phyloP scores from a whole-genome alignment of 1,140 invertebrate species.

The Diabrotica undecimpunctata region DNA sequence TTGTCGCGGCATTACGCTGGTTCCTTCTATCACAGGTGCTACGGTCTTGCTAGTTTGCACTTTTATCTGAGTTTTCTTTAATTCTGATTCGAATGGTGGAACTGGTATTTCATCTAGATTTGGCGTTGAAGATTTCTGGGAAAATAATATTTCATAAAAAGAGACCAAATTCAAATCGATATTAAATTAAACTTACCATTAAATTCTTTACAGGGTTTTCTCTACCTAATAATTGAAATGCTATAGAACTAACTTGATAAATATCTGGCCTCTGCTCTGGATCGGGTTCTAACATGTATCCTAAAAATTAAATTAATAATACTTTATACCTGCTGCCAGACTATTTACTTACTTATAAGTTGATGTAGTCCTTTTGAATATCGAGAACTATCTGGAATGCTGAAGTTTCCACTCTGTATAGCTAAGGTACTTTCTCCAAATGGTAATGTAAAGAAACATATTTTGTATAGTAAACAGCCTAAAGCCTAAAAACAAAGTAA shows the following conservation, averaged over 20 bases:
- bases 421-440: constrained; percentile 92
- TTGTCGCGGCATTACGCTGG: constrained; percentile 80
- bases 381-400: constrained; percentile 78
- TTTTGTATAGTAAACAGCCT: constrained; percentile 86
- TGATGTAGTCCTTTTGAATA: constrained; percentile 63
- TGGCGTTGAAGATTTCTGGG: constrained; percentile 62
- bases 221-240: constrained; percentile 70
- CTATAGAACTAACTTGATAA: constrained; percentile 79
- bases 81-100: constrained; percentile 63
- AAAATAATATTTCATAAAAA: neutral
- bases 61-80: constrained; percentile 56
- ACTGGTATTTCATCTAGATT: constrained; percentile 62
- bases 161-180: no score
- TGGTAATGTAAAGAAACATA: constrained; percentile 88
- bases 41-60: constrained; percentile 48
- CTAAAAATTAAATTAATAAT: constrained; percentile 42
- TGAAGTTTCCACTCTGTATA: constrained; percentile 88
- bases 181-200: constrained; percentile 56
- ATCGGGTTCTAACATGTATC: constrained; percentile 83
- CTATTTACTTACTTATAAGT: constrained; percentile 50
- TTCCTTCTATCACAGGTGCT: constrained; percentile 59
- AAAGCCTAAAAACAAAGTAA: constrained; percentile 62
- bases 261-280: constrained; percentile 82
- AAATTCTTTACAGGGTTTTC: constrained; percentile 80
- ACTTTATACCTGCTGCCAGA: no score